These are phyloP conservation scores for Dipus sagitta DNA, from an alignment of 2,797 vertebrate species.

Conservation along the genomic window DNA sequence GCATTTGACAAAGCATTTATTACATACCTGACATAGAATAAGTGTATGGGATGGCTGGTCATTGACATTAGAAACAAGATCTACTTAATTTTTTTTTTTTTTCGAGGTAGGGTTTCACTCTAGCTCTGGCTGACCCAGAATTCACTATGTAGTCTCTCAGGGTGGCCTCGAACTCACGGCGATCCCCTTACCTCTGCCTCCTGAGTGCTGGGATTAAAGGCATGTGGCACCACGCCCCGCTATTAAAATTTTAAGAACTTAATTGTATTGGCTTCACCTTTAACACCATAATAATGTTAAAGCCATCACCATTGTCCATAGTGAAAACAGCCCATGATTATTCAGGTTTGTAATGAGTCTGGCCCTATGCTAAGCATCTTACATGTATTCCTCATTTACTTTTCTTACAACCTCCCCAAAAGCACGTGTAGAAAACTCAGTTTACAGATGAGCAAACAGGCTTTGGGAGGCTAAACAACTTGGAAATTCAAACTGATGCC, in stretches of 20 bases:
- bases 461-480: constrained; percentile 10
- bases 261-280: constrained; percentile 18
- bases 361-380: not conserved
- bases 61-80: constrained; percentile 46
- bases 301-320: not conserved
- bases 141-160: too few species aligned
- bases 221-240: too few species aligned
- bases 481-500: constrained; percentile 34
- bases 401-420: constrained; percentile 31
- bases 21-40: not conserved
- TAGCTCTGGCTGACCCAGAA: too few species aligned
- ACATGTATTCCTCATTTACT: constrained; percentile 43
- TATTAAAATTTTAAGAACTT: constrained; percentile 36
- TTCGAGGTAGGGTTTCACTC: too few species aligned
- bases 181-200: too few species aligned
- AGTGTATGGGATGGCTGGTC: not conserved
- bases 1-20: constrained; percentile 18
- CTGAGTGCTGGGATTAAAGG: too few species aligned
- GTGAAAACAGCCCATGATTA: constrained; percentile 56
- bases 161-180: too few species aligned
- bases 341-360: constrained; percentile 15
- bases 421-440: not conserved
- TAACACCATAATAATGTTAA: constrained; percentile 35
- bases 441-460: constrained; percentile 24
- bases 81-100: not conserved